Percentiles rank a stretch among this genome's conserved stretches.
Evolutionary conservation across 37 sponge, comb jelly and placozoan species (phyloP).

Genomic region (Ianthella basta): DNA sequence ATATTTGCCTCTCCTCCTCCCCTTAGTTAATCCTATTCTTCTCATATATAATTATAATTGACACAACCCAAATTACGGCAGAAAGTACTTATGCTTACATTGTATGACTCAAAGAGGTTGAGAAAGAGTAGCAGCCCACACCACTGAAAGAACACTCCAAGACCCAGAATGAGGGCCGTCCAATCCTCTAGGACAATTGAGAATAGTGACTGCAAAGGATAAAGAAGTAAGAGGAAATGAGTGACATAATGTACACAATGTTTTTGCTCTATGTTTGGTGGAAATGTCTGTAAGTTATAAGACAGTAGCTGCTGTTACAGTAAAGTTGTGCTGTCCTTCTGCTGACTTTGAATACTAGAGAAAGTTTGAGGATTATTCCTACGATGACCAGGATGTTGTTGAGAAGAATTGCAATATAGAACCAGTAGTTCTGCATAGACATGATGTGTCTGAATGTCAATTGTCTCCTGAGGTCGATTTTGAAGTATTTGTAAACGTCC

Average conservation of each 20-base stretch:
- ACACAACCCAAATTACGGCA: too few relatives aligned
- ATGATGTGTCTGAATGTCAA: conserved; percentile 50
- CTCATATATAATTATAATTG: too few relatives aligned
- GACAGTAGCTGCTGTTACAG: too few relatives aligned
- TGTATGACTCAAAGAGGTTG: conserved; percentile 92
- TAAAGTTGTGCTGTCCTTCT: too few relatives aligned
- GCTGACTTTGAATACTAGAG: conserved; percentile 44
- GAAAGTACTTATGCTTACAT: too few relatives aligned
- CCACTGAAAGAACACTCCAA: conserved; percentile 82
- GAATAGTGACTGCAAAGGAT: background rate
- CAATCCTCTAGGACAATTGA: conserved; percentile 51
- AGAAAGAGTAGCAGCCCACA: conserved; percentile 85
- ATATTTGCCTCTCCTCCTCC: too few relatives aligned
- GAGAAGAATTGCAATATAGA: conserved; percentile 50
- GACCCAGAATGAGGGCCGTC: conserved; percentile 78
- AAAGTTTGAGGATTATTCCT: conserved; percentile 60
- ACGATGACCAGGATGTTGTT: conserved; percentile 63
- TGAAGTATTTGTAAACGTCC: conserved; percentile 55
- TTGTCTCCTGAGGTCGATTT: conserved; percentile 37
- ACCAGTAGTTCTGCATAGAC: conserved; percentile 85
- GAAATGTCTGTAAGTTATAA: too few relatives aligned
- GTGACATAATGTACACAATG: too few relatives aligned
- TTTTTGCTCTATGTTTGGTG: too few relatives aligned
- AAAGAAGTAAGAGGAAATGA: background rate
- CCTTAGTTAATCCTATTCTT: too few relatives aligned